Conservation (phyloP, 2,113 vertebrate genomes). For the Connochaetes taurinus region DNA sequence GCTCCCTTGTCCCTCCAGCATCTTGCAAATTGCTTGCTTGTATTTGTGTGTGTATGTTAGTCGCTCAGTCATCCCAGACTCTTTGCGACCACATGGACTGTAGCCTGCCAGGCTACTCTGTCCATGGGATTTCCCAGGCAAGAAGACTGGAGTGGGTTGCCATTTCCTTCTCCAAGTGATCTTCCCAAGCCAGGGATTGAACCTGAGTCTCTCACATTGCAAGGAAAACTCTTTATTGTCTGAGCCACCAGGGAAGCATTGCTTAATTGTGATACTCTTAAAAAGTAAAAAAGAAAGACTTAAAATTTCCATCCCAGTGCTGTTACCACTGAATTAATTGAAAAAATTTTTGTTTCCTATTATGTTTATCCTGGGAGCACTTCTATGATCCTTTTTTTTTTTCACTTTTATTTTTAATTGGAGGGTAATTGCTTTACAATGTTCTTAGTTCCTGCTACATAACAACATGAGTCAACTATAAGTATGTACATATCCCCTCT, state of each 20-base stretch:
- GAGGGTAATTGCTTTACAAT: not conserved
- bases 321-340: not conserved
- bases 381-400: not conserved
- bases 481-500: not conserved
- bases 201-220: not conserved
- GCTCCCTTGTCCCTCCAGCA: not conserved
- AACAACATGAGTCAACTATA: not conserved
- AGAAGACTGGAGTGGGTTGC: not conserved
- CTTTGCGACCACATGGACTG: not conserved
- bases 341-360: not conserved
- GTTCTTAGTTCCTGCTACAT: not conserved
- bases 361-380: not conserved
- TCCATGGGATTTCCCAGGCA: not conserved
- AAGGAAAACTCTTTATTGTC: not conserved
- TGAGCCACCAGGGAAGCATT: not conserved
- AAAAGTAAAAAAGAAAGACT: not conserved
- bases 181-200: not conserved
- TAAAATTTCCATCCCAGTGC: not conserved
- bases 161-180: not conserved
- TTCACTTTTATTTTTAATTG: not conserved
- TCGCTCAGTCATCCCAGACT: accelerated
- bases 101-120: not conserved
- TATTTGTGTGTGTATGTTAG: not conserved
- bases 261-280: not conserved
- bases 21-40: not conserved